These are phyloP conservation scores for Pollenia amentaria DNA, from an alignment of 2,888 invertebrate genomes.

Conservation along the genomic window DNA sequence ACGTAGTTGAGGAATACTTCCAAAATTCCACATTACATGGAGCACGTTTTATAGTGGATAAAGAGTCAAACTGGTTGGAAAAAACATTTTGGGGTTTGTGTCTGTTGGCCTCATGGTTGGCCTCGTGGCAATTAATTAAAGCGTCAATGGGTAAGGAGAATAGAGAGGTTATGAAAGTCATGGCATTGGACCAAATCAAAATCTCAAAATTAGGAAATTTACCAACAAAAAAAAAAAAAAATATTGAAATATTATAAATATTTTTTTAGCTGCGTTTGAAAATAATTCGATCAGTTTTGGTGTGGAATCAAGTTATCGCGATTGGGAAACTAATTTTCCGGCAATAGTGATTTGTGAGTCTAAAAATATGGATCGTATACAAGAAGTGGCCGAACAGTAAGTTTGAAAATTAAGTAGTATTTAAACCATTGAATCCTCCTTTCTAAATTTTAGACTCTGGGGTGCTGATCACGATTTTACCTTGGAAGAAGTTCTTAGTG, in stretches of 20 bases:
- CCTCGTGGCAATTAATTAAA: slow-evolving; percentile 87
- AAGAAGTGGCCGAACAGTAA: slow-evolving; percentile 88
- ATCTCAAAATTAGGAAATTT: background rate
- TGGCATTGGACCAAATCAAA: too few relatives aligned
- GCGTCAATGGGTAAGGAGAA: slow-evolving; percentile 85
- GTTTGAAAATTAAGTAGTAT: slow-evolving; percentile 75
- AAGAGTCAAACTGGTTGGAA: slow-evolving; percentile 86
- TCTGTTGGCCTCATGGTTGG: slow-evolving; percentile 89
- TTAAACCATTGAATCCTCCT: background rate
- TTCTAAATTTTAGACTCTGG: slow-evolving; percentile 85
- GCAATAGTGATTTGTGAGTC: slow-evolving; percentile 90
- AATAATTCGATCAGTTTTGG: slow-evolving; percentile 91
- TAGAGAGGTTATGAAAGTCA: background rate
- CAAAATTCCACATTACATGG: slow-evolving; percentile 90
- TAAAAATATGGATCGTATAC: slow-evolving; percentile 87
- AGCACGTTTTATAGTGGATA: slow-evolving; percentile 89
- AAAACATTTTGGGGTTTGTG: slow-evolving; percentile 88
- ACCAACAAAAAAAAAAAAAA: background rate
- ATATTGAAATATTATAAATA: background rate
- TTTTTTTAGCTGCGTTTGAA: slow-evolving; percentile 85
- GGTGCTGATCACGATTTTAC: slow-evolving; percentile 88
- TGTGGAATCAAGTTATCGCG: slow-evolving; percentile 89
- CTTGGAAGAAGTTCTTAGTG: slow-evolving; percentile 89
- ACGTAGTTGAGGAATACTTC: slow-evolving; percentile 87
- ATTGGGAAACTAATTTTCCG: slow-evolving; percentile 91